Percentiles rank a stretch among this genome's conserved stretches.
Conservation (phyloP, 2,113 vertebrate genomes). For the Ctenodactylus gundi region DNA sequence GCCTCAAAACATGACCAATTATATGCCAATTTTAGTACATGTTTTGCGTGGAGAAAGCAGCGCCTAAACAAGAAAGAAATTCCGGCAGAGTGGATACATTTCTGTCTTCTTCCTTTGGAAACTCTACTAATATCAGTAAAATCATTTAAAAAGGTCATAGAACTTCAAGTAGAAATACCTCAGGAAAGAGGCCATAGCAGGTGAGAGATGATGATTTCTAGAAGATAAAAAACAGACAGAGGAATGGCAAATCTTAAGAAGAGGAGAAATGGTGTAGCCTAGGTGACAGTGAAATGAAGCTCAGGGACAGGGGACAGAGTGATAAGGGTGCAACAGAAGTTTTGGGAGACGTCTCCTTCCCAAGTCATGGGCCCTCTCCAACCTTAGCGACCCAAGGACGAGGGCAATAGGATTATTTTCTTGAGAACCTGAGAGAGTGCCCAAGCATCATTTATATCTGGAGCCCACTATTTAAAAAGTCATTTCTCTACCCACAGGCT, state of each 20-base stretch:
- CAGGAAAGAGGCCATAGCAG: not conserved
- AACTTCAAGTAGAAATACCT: not conserved
- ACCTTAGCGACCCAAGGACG: not conserved
- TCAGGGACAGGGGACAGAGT: not conserved
- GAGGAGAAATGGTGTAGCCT: not conserved
- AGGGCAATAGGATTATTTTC: not conserved
- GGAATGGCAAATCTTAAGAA: not conserved
- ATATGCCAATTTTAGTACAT: conserved; percentile 33
- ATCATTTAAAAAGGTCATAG: not conserved
- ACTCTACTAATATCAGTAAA: not conserved
- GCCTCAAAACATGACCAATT: conserved; percentile 45
- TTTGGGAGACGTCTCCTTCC: not conserved
- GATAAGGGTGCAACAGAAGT: not conserved
- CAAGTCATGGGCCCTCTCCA: not conserved
- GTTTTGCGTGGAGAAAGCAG: conserved; percentile 20
- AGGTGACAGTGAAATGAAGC: not conserved
- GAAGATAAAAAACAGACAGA: not conserved
- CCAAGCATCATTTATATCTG: not conserved
- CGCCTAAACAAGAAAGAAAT: conserved; percentile 2
- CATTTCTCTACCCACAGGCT: not conserved
- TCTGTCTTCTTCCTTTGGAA: not conserved
- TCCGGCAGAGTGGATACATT: not conserved
- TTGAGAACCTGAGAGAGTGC: not conserved
- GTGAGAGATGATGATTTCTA: not conserved
- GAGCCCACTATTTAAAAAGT: not conserved